Evolutionary conservation across 2,888 invertebrate species (phyloP).

Genomic region (Amphipoea oculea): DNA sequence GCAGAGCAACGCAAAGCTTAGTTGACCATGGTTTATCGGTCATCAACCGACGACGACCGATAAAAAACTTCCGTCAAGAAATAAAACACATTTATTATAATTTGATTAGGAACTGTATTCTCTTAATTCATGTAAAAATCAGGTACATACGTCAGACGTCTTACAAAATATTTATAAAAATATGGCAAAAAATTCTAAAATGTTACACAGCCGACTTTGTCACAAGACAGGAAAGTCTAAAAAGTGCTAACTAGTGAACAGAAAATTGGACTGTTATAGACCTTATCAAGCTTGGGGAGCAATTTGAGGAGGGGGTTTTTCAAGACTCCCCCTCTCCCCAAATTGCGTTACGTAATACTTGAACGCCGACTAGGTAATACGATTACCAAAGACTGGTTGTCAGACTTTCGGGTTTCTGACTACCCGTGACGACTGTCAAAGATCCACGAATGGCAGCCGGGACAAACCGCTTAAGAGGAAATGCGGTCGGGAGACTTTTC

Average conservation of each 20-base stretch:
- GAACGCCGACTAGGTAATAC: too few relatives aligned
- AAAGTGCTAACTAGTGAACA: background rate
- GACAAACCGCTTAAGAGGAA: too few relatives aligned
- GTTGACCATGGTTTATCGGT: background rate
- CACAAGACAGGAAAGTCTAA: background rate
- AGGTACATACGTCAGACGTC: background rate
- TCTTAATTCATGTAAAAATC: slow-evolving; percentile 14
- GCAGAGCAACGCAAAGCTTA: slow-evolving; percentile 37
- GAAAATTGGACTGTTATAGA: background rate
- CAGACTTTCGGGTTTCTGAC: too few relatives aligned
- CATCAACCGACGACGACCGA: background rate
- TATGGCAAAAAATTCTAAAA: background rate
- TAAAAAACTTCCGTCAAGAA: background rate
- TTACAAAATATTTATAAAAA: slow-evolving; percentile 9
- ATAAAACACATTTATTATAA: slow-evolving; percentile 23
- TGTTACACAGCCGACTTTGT: background rate
- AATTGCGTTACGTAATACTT: too few relatives aligned
- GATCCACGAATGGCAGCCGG: too few relatives aligned
- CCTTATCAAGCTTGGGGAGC: too few relatives aligned
- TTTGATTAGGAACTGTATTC: slow-evolving; percentile 16
- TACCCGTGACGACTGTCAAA: too few relatives aligned
- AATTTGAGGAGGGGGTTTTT: too few relatives aligned
- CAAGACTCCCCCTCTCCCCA: too few relatives aligned
- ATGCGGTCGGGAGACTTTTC: too few relatives aligned
- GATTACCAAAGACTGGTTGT: too few relatives aligned